Base-by-base conservation (phyloP, 2,113 vertebrate species). In the Copsychus sechellarum region DNA sequence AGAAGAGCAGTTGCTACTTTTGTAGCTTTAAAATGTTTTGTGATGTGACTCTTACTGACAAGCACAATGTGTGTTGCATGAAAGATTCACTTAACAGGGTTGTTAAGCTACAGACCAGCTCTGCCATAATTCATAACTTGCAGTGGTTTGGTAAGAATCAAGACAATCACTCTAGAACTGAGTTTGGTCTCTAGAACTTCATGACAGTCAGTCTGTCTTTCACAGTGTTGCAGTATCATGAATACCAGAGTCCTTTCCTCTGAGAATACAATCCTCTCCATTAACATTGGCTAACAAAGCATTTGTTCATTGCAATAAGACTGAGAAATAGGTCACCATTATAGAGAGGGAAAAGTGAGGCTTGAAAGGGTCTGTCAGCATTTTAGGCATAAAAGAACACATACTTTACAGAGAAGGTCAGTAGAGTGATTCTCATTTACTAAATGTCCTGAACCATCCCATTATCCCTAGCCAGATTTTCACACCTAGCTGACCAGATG, bases 61-160 rank as follows among this genome's bases (percentile, higher is more conserved):
- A 86, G 70, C 0, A 7, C 19, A 73, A 64, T 2, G 9, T 1
- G 0, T 53, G 15, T 6, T 51, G 26, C 9, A 36, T 25, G 24
- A 87, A 79, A 42, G 19, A 40, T 29, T 56, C 33, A 58, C 21
- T 86, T 60, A 70, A 56, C 14, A 24, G 31, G 7, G 4, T 29
- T 78, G 60, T 71, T 43, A 70, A 80, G 33, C 33, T 78, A 71
- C 29, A 48, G 48, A 47, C 11, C 42, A 80, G 14, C 45, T 33
- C 70, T 69, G 18, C 23, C 77, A 54, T 72, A 79, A 69, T 47
- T 57, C 45, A 50, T 33, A 53, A 58, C 23, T 80, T 65, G 61
- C 31, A 69, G 61, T 9, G 31, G 45, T 53, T 53, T 6, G 3
- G n/a, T 6, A 2, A 51, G 21, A 89, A 69, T 25, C 15, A 48